Base-by-base conservation (phyloP, 2,113 vertebrate species). In the Plecotus auritus region DNA sequence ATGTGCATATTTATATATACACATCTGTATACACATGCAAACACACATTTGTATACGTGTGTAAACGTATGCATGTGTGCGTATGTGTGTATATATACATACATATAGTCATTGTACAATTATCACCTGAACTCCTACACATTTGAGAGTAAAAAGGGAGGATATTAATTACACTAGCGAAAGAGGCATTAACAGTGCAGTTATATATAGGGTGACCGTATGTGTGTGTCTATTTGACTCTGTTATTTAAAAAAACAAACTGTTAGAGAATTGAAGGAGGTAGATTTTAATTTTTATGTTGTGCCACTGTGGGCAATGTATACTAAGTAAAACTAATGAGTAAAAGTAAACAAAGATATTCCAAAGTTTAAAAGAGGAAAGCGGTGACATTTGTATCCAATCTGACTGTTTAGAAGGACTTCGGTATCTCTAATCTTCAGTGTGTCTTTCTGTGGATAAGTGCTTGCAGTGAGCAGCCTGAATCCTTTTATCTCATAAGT, bases 281-380 rank as follows among this genome's bases (percentile, higher is more conserved):
- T 64, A 45, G 32, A 77, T 47, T 93, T 81, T 85, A 73, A 69
- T 77, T 30, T 85, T 78, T 30, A 70, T 47, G 90, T 69, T 91
- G 42, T 69, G 42, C 11, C 23, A 1, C 12, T 69, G 61, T 95
- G 17, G 37, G 35, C 22, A 49, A 40, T 74, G 18, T 22, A 1
- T 59, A 49, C 54, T 74, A 92, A 77, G 72, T 73, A 67, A 59
- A 66, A 78, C 9, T 80, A 37, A n/a, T 42, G 28, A 64, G 67
- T 66, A 47, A 64, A 80, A 69, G 35, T 81, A 76, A 76, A 87
- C 47, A 70, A 81, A 72, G 37, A 47, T 10, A 78, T 47, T 64
- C 7, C 40, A 70, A 78, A 66, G 13, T 81, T 72, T 37, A 35
- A 76, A 32, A 42, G 32, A 61, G n/a, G 11, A 42, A 76, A 86